These are phyloP conservation scores for Aythya fuligula DNA, from an alignment of 2,797 vertebrate species.

Conservation along the genomic window DNA sequence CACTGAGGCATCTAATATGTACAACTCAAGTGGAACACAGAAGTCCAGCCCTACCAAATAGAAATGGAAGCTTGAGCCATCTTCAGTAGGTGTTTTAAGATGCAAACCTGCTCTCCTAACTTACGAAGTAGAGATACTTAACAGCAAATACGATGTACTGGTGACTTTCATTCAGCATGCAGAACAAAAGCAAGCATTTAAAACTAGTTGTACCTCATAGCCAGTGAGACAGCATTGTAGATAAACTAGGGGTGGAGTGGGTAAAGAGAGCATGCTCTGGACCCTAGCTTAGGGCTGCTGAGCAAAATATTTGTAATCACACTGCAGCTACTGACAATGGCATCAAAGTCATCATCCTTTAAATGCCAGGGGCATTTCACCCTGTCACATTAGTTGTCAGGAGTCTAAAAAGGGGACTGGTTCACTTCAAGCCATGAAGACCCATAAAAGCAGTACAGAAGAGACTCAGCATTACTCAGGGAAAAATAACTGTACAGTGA, in stretches of 20 bases:
- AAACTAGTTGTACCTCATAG: not conserved
- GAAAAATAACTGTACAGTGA: not conserved
- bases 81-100: not conserved
- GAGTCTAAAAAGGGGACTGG: fast-evolving
- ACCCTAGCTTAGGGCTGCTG: not conserved
- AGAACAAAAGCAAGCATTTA: not conserved
- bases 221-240: not conserved
- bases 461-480: not conserved
- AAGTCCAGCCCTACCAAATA: not conserved
- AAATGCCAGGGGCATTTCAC: not conserved
- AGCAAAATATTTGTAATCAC: not conserved
- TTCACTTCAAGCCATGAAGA: not conserved
- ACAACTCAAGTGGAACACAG: not conserved
- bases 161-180: not conserved
- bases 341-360: not conserved
- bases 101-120: not conserved
- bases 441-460: not conserved
- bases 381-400: not conserved
- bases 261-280: not conserved
- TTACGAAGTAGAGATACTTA: not conserved
- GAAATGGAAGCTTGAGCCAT: not conserved
- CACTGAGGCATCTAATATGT: not conserved
- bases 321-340: not conserved
- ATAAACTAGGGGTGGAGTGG: not conserved
- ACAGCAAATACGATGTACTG: not conserved